These are phyloP conservation scores for Bombylius major DNA, from an alignment of 2,888 invertebrate species.

Conservation along the genomic window DNA sequence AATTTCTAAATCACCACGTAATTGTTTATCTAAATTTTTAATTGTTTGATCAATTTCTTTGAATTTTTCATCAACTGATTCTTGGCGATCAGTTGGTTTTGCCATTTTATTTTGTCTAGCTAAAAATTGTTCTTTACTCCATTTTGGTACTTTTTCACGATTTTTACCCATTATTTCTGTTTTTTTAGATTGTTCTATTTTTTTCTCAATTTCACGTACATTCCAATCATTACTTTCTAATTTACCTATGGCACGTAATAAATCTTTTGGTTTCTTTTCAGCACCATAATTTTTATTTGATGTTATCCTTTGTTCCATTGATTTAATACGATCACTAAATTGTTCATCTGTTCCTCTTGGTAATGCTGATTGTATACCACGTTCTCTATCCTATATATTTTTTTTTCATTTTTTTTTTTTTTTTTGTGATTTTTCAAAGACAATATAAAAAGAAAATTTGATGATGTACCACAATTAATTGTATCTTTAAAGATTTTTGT, in stretches of 20 bases:
- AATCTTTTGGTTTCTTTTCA: constrained; percentile 72
- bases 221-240: constrained; percentile 87
- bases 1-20: constrained; percentile 64
- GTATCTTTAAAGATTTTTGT: no score
- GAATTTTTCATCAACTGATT: constrained; percentile 46
- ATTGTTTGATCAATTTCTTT: constrained; percentile 60
- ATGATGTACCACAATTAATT: no score
- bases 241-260: constrained; percentile 76
- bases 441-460: neutral
- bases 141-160: constrained; percentile 73
- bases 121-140: constrained; percentile 69
- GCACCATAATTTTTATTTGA: constrained; percentile 41
- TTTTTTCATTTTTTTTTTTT: neutral
- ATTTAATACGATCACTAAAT: constrained; percentile 45
- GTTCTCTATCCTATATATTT: constrained; percentile 32
- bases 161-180: constrained; percentile 36
- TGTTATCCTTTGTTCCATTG: constrained; percentile 67
- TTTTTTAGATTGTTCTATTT: constrained; percentile 51
- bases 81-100: constrained; percentile 46
- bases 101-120: constrained; percentile 59
- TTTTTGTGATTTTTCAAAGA: no score
- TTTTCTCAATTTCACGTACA: constrained; percentile 78
- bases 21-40: constrained; percentile 55
- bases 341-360: constrained; percentile 31
- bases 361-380: constrained; percentile 33